Conservation (phyloP, 2,113 vertebrate species). For the Loxodonta africana region DNA sequence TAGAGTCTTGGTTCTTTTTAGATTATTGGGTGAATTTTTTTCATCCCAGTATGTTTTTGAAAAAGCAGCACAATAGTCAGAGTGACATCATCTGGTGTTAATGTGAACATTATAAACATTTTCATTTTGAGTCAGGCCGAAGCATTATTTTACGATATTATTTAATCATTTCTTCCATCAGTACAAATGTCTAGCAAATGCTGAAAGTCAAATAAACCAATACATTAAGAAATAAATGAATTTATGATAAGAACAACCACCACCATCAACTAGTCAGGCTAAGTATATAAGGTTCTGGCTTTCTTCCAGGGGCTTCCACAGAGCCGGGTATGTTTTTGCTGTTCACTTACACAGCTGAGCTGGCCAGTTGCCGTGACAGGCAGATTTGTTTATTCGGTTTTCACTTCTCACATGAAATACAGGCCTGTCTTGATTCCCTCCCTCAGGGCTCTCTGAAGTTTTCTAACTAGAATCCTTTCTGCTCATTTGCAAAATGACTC, state of each 20-base stretch:
- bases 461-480: slow-evolving; percentile 43
- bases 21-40: slow-evolving; percentile 58
- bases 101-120: slow-evolving; percentile 23
- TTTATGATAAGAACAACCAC: slow-evolving; percentile 50
- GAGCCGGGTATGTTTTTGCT: slow-evolving; percentile 76
- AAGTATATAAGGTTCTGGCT: slow-evolving; percentile 61
- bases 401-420: slow-evolving; percentile 82
- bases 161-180: slow-evolving; percentile 47
- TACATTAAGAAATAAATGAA: slow-evolving; percentile 52
- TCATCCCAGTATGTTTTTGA: slow-evolving; percentile 56
- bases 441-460: slow-evolving; percentile 40
- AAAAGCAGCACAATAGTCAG: slow-evolving; percentile 51
- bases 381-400: slow-evolving; percentile 82
- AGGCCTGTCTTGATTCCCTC: slow-evolving; percentile 75
- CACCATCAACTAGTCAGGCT: slow-evolving; percentile 8
- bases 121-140: slow-evolving; percentile 64
- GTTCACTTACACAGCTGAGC: slow-evolving; percentile 82
- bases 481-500: slow-evolving; percentile 72
- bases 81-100: slow-evolving; percentile 66
- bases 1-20: background rate
- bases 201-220: slow-evolving; percentile 54
- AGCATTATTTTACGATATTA: slow-evolving; percentile 58
- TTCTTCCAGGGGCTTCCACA: slow-evolving; percentile 80
- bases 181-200: slow-evolving; percentile 19
- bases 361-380: slow-evolving; percentile 74